phyloP scores from a whole-genome alignment of 2,888 invertebrate genomes.

The Timandra comae region DNA sequence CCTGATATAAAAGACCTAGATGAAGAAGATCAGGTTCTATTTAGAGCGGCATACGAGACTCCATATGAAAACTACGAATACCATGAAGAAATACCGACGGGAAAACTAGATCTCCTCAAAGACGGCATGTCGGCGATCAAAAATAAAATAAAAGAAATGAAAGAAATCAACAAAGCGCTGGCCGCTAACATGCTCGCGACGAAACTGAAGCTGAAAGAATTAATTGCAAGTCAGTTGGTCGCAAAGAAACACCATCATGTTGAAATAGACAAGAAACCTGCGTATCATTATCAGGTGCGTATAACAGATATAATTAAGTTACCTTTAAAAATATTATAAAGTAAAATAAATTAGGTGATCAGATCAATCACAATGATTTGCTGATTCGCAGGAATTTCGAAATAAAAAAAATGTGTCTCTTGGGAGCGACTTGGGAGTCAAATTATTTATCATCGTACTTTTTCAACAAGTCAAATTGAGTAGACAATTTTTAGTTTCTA shows the following conservation, averaged over 20 bases:
- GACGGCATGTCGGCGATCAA: constrained; percentile 62
- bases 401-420: no score
- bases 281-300: constrained; percentile 51
- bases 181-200: constrained; percentile 55
- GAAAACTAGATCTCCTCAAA: constrained; percentile 58
- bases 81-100: constrained; percentile 37
- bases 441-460: no score
- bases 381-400: no score
- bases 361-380: no score
- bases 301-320: no score
- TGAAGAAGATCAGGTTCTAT: constrained; percentile 57
- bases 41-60: constrained; percentile 53
- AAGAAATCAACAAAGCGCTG: constrained; percentile 59
- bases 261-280: constrained; percentile 43
- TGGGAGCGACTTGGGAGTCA: no score
- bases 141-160: constrained; percentile 56
- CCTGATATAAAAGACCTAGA: constrained; percentile 52
- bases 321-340: no score
- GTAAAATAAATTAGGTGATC: no score
- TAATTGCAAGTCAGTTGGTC: constrained; percentile 36
- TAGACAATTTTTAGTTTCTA: no score
- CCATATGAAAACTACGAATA: constrained; percentile 45
- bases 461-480: no score
- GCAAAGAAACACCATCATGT: constrained; percentile 37
- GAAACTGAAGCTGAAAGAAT: constrained; percentile 56